Evolutionary conservation across 2,797 vertebrate genomes (phyloP), one percentile per base, ranked within the genome.

Genomic region (Sebastes baramenuke): DNA sequence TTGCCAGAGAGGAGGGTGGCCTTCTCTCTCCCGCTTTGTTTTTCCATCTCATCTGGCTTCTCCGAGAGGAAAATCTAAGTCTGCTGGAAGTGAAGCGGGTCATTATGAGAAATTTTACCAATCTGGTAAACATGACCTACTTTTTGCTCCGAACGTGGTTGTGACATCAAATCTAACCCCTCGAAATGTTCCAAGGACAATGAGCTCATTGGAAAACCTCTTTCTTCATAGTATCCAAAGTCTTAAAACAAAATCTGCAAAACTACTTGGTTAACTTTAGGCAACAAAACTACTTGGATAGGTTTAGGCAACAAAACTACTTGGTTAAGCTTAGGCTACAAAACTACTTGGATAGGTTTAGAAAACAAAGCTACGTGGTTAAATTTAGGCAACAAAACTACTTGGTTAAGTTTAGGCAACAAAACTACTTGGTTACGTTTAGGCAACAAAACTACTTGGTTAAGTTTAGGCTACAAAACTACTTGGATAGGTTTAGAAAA

Each of bases 11-110:
- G 67, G 75, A 60, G 46, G 69, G 30, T 7, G 55, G 61, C 75
- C 75, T 77, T 69, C 69, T 80, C 72, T 83, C 67, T 60, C 32
- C 30, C 1, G 59, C 56, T 82, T 72, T 54, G 14, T 78, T 91
- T 94, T 92, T 92, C 86, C 85, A 70, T 84, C 78, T 71, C 82
- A 72, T 55, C 88, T 93, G 89, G 92, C 89, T 77, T 69, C 67
- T 73, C 71, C 14, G 62, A 79, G 67, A 88, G 92, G 92, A 94
- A 94, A 94, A 88, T 89, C 68, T 79, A 75, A 91, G 85, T 80
- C 75, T 82, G 69, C 64, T 92, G 82, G 74, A 84, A 75, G 42
- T 56, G 66, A 91, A 89, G 58, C 46, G 24, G 75, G 69, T 80
- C 75, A 79, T 89, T 83, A 84, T 55, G 46, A 61, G 56, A 73